Base-by-base conservation (phyloP, 2,888 invertebrate species). In the Ditula angustiorana region DNA sequence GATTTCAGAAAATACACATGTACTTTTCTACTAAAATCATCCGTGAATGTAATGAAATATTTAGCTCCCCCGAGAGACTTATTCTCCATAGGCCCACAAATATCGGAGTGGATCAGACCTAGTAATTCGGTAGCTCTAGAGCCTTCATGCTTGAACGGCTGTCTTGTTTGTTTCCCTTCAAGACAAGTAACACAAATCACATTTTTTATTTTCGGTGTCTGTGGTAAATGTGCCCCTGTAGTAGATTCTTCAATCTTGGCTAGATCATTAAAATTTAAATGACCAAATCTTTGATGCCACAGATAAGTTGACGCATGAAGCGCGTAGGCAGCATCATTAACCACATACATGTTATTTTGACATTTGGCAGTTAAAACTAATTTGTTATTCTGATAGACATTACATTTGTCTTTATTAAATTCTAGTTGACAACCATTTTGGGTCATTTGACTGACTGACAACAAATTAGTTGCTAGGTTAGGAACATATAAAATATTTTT, bases 11-110 rank as follows among this genome's bases (percentile, higher is more conserved):
- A 67, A 50, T 73, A 71, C 4, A 68, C 67, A 70, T 58, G 57
- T n/a, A 70, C 68, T 37, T 59, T 69, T 59, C 67, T 53, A 5
- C 62, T 47, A 46, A 28, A 73, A 37, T 73, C 71, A 66, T 72
- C 70, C 10, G 70, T 61, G 44, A 35, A 35, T 5, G 13, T 35
- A 5, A 35, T 2, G 5, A 35, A 35, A 13, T 35, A 35, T 3
- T 5, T n/a, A 4, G 35, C 35, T 13, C 13, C 13, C 2, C 35
- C 35, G 3, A 35, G n/a, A 10, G 35, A 35, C 1, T 2, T n/a
- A 2, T 13, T 13, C 37, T 37, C 37, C 37, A 37, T 37, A 2
- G 16, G 13, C 4, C 37, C 37, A 37, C 37, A 37, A 3, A 37
- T 13, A 13, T 35, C 35, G 4, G 13, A 35, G 41, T 69, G 70